A percentile compares a stretch with the other conserved stretches of the same genome.
These are phyloP conservation scores for Typhlichthys eigenmanni DNA, from an alignment of 2,797 vertebrate species.

Conservation along the genomic window DNA sequence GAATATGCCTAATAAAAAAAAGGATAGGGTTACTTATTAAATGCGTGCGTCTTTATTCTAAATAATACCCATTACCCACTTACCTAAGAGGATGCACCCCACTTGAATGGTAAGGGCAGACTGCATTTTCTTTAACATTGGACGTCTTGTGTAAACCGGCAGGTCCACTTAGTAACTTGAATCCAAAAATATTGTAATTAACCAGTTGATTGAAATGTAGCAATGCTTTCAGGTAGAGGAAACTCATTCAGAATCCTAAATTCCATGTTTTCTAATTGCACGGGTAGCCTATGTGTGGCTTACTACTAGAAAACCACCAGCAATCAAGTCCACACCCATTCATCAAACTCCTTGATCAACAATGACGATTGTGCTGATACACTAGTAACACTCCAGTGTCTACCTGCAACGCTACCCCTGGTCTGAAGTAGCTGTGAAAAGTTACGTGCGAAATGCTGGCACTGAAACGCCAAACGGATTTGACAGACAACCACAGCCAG, in stretches of 20 bases:
- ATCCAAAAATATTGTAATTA: slow-evolving; percentile 15
- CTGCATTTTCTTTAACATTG: slow-evolving; percentile 50
- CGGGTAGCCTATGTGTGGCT: neutral
- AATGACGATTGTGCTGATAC: too few relatives aligned
- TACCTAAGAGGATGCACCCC: slow-evolving; percentile 60
- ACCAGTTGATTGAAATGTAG: slow-evolving; percentile 19
- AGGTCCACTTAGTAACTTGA: neutral
- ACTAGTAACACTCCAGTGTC: slow-evolving; percentile 1
- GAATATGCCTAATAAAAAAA: too few relatives aligned
- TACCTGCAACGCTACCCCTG: slow-evolving; percentile 58
- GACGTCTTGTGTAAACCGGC: neutral
- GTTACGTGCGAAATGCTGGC: slow-evolving; percentile 66
- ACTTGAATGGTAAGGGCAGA: slow-evolving; percentile 20
- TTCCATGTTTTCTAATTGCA: slow-evolving; percentile 31
- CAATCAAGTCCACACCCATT: neutral
- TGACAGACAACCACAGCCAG: slow-evolving; percentile 48
- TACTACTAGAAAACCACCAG: neutral
- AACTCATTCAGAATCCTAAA: neutral
- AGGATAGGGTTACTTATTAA: too few relatives aligned
- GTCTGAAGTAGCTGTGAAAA: slow-evolving; percentile 31
- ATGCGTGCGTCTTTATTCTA: too few relatives aligned
- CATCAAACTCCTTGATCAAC: too few relatives aligned
- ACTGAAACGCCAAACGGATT: slow-evolving; percentile 71
- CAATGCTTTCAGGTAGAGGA: slow-evolving; percentile 4
- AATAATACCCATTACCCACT: slow-evolving; percentile 24